Evolutionary conservation across 2,797 vertebrate genomes (phyloP).

Genomic region (Apogon hyalosoma): DNA sequence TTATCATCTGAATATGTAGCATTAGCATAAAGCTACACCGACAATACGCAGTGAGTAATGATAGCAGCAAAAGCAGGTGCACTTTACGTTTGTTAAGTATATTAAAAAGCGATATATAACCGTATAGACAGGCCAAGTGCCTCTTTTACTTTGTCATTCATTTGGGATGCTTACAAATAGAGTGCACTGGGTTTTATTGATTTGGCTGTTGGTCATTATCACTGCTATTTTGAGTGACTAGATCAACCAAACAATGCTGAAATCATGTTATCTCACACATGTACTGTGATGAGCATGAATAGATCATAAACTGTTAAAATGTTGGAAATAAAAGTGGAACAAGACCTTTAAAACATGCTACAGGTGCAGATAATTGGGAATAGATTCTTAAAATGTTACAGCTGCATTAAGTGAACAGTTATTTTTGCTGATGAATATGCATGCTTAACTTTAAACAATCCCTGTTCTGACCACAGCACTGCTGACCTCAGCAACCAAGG

Average conservation of each 20-base stretch:
- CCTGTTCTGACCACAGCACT: constrained; percentile 2
- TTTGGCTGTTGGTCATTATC: constrained; percentile 19
- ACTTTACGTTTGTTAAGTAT: background rate
- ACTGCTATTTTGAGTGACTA: constrained; percentile 16
- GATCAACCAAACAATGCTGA: constrained; percentile 15
- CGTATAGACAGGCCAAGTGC: background rate
- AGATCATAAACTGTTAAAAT: constrained; percentile 1
- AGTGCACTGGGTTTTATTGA: constrained; percentile 7
- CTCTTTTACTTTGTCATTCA: background rate
- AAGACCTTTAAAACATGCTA: background rate
- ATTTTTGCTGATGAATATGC: constrained; percentile 8
- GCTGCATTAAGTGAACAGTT: background rate
- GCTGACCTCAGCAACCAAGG: constrained; percentile 34
- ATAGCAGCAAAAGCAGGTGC: background rate
- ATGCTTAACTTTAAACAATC: constrained; percentile 20
- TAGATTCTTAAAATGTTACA: too few species aligned
- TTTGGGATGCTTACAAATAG: background rate
- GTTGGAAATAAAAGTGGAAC: background rate
- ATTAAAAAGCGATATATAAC: background rate
- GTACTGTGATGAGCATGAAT: constrained; percentile 17
- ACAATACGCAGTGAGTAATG: background rate
- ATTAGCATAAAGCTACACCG: background rate
- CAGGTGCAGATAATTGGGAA: background rate
- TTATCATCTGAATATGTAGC: background rate
- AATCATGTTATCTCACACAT: constrained; percentile 15